phyloP scores from a whole-genome alignment of 2,888 invertebrate species.

The Nephrotoma flavescens region DNA sequence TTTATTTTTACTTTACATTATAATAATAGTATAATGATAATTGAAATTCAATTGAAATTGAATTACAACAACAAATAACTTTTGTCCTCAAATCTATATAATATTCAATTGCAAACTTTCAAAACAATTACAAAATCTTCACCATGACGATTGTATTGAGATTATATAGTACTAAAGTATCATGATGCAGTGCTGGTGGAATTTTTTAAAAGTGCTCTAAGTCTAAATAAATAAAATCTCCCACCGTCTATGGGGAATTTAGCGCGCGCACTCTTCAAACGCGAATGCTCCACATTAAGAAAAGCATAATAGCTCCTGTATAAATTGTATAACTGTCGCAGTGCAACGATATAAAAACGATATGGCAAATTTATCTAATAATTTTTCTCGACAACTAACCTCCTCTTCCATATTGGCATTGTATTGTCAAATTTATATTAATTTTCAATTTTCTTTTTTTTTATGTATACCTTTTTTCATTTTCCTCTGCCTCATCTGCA shows the following conservation, averaged over 20 bases:
- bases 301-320: not conserved
- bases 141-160: not conserved
- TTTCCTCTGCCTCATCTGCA: not conserved
- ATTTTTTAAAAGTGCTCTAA: not conserved
- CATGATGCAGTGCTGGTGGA: not conserved
- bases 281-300: not conserved
- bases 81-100: not conserved
- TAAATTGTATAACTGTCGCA: not conserved
- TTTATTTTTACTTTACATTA: not conserved
- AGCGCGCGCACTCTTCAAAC: not conserved
- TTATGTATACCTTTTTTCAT: not conserved
- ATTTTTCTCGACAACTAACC: not conserved
- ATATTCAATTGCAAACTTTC: not conserved
- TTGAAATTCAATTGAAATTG: not conserved
- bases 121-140: conserved; percentile 4
- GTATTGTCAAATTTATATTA: not conserved
- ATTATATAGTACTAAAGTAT: not conserved
- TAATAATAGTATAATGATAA: not conserved
- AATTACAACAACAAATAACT: not conserved
- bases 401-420: not conserved
- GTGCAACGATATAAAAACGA: not conserved
- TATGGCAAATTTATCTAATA: not conserved
- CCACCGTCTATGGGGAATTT: not conserved
- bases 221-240: not conserved
- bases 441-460: not conserved